Conservation (phyloP, 2,888 invertebrate genomes). For the Matsumyia berberina region DNA sequence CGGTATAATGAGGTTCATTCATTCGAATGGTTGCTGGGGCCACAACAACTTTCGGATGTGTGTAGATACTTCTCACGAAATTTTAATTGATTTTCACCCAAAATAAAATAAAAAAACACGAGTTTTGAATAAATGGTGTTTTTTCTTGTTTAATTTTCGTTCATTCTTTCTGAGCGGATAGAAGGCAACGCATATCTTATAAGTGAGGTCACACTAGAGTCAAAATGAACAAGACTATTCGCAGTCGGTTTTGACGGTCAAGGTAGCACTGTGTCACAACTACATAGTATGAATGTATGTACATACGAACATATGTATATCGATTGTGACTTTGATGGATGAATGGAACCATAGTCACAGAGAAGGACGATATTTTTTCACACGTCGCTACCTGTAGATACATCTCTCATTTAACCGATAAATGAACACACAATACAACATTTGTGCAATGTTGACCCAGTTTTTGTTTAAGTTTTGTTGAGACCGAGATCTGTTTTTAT, state of each 20-base stretch:
- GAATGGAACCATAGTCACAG: constrained; percentile 1
- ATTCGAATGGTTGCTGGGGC: constrained; percentile 5
- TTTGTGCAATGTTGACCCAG: constrained; percentile 53
- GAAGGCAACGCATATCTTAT: not conserved
- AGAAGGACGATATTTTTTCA: not conserved
- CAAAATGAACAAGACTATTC: constrained; percentile 14
- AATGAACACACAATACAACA: constrained; percentile 40
- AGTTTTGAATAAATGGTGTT: constrained; percentile 4
- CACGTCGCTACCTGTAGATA: not conserved
- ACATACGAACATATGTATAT: no score
- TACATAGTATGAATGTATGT: no score
- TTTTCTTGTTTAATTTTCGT: not conserved
- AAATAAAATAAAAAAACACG: constrained; percentile 18
- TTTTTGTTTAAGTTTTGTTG: constrained; percentile 17
- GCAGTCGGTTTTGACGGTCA: constrained; percentile 40
- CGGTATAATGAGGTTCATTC: constrained; percentile 47
- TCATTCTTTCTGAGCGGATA: not conserved
- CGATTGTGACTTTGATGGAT: constrained; percentile 20
- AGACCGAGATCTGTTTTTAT: constrained; percentile 15
- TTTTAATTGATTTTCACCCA: constrained; percentile 31
- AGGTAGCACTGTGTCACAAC: no score
- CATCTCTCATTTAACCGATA: constrained; percentile 13
- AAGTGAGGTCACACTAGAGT: constrained; percentile 34
- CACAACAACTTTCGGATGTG: constrained; percentile 10
- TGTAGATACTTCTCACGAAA: constrained; percentile 27